Conservation (phyloP, 2,113 vertebrate genomes). For the Excalfactoria chinensis region DNA sequence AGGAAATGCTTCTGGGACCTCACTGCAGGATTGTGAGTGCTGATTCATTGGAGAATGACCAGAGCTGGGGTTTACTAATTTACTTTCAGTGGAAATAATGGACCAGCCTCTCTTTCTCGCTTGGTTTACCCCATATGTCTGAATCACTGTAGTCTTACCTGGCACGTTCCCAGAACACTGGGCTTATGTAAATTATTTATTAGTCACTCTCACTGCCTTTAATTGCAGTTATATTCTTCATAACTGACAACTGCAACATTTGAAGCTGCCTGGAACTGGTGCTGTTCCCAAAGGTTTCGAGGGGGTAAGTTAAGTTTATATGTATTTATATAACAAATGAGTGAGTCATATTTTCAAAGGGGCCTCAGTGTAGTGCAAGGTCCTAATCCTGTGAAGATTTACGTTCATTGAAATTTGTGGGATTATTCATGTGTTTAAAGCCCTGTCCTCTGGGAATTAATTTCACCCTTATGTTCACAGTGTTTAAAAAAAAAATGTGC, state of each 20-base stretch:
- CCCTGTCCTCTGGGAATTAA: not conserved
- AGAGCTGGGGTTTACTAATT: not conserved
- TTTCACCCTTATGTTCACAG: slow-evolving; percentile 23
- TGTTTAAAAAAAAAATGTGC: not conserved
- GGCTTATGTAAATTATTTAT: slow-evolving; percentile 38
- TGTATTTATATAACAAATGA: slow-evolving; percentile 3
- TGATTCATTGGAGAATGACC: rapidly evolving
- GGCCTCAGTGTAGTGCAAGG: not conserved
- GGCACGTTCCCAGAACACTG: not conserved
- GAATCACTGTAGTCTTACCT: not conserved
- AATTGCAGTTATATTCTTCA: slow-evolving; percentile 1
- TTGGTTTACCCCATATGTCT: not conserved
- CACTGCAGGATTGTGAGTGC: not conserved
- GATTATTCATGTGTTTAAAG: slow-evolving; percentile 40
- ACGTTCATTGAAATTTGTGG: not conserved
- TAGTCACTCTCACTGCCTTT: slow-evolving; percentile 4
- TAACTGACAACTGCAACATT: not conserved
- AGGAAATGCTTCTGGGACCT: rapidly evolving
- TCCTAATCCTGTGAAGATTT: slow-evolving; percentile 46
- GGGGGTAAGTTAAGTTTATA: slow-evolving; percentile 12
- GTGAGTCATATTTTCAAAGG: slow-evolving; percentile 13
- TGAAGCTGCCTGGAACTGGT: slow-evolving; percentile 9
- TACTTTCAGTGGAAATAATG: not conserved
- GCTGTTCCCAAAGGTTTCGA: slow-evolving; percentile 1
- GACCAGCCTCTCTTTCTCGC: not conserved